Evolutionary conservation across 2,797 vertebrate genomes (phyloP).

Genomic region (Channallabes apus): DNA sequence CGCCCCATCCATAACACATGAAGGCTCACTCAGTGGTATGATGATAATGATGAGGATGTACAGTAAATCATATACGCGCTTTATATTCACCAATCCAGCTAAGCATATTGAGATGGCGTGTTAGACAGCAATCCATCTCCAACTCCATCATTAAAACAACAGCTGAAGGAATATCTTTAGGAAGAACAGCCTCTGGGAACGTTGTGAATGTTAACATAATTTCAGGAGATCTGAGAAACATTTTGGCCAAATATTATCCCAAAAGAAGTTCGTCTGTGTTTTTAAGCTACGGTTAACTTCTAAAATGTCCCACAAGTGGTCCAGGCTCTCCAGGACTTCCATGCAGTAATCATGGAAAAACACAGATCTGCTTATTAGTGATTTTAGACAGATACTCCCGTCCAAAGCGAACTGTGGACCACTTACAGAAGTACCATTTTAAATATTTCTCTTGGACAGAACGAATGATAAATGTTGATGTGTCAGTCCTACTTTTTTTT

Average conservation of each 20-base stretch:
- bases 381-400: background rate
- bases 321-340: too few species aligned
- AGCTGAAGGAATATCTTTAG: background rate
- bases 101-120: background rate
- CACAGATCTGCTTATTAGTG: background rate
- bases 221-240: background rate
- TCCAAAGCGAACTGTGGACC: background rate
- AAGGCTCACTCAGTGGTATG: background rate
- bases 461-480: background rate
- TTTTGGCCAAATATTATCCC: background rate
- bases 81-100: background rate
- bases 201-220: background rate
- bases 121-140: background rate
- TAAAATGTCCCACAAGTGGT: background rate
- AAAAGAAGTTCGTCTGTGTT: background rate
- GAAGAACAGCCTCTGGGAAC: background rate
- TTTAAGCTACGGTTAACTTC: background rate
- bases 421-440: background rate
- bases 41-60: background rate
- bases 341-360: background rate
- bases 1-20: background rate
- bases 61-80: background rate
- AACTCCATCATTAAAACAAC: background rate
- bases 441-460: slow-evolving; percentile 13
- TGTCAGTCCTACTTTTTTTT: background rate